A percentile compares a stretch with the other conserved stretches of the same genome.
Conservation (phyloP, 2,113 vertebrate species). For the Rhagologus leucostigma region DNA sequence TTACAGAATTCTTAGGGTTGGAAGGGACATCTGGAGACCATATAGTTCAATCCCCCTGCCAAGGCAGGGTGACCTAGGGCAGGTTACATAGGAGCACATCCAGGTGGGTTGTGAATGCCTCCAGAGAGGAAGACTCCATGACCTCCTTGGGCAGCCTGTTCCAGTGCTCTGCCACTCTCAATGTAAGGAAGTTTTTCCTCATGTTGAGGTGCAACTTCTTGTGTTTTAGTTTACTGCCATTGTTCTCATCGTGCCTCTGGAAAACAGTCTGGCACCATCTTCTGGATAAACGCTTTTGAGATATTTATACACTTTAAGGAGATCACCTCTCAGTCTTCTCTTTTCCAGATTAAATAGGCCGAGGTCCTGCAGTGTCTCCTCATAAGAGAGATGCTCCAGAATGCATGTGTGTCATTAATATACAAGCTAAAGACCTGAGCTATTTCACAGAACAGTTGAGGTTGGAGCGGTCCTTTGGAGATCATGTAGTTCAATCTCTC, state of each 20-base stretch:
- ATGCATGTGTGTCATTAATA: neutral
- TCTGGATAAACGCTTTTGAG: neutral
- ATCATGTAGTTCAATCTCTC: neutral
- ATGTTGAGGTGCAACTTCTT: neutral
- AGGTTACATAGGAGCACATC: neutral
- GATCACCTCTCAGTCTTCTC: neutral
- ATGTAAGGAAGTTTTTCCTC: neutral
- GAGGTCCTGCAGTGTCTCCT: neutral
- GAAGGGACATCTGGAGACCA: neutral
- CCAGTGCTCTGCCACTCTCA: neutral
- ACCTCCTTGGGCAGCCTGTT: neutral
- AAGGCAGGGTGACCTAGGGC: neutral
- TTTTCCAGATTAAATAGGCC: neutral
- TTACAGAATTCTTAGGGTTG: neutral
- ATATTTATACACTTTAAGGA: neutral
- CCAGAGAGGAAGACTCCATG: neutral
- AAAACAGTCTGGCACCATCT: neutral
- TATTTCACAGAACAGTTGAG: neutral
- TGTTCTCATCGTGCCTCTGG: neutral
- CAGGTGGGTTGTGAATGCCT: neutral
- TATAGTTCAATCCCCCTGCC: accelerated
- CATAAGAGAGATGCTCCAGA: neutral
- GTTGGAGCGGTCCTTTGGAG: neutral
- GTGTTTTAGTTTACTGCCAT: neutral
- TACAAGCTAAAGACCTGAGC: neutral